phyloP scores from a whole-genome alignment of 2,888 invertebrate genomes.

The Cistogaster globosa region DNA sequence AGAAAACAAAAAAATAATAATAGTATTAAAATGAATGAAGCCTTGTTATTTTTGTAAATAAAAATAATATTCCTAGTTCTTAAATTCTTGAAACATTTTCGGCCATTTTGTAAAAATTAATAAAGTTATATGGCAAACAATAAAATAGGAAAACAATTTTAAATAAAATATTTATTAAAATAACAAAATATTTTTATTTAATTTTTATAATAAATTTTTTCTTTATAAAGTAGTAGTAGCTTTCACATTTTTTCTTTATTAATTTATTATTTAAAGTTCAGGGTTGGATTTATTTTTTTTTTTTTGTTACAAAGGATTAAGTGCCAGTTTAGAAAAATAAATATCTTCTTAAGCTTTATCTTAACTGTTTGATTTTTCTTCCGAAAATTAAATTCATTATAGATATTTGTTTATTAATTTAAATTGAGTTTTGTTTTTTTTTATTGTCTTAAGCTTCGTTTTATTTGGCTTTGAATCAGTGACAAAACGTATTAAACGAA shows the following conservation, averaged over 20 bases:
- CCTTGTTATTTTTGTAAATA: too few species aligned
- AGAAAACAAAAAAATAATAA: neutral
- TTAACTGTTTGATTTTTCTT: constrained; percentile 12
- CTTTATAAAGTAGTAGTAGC: constrained; percentile 37
- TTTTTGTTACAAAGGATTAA: constrained; percentile 27
- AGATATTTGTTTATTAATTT: constrained; percentile 2
- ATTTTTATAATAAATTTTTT: constrained; percentile 20
- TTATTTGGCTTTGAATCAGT: constrained; percentile 35
- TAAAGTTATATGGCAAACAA: constrained; percentile 39
- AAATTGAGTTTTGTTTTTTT: constrained; percentile 13
- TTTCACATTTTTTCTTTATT: constrained; percentile 20
- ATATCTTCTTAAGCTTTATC: constrained; percentile 13
- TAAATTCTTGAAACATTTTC: constrained; percentile 45
- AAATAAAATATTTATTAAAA: constrained; percentile 2
- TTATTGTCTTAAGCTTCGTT: constrained; percentile 18
- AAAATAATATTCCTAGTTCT: too few species aligned
- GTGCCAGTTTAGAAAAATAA: constrained; percentile 62
- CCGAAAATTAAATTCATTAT: constrained; percentile 11
- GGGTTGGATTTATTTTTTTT: neutral
- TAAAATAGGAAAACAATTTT: constrained; percentile 10
- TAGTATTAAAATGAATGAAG: too few species aligned
- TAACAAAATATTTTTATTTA: constrained; percentile 5
- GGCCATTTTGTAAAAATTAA: constrained; percentile 38
- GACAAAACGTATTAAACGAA: constrained; percentile 66
- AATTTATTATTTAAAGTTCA: constrained; percentile 25